A percentile compares a stretch with the other conserved stretches of the same genome.
Evolutionary conservation across 2,113 vertebrate species (phyloP).

Genomic region (Todiramphus chloris): DNA sequence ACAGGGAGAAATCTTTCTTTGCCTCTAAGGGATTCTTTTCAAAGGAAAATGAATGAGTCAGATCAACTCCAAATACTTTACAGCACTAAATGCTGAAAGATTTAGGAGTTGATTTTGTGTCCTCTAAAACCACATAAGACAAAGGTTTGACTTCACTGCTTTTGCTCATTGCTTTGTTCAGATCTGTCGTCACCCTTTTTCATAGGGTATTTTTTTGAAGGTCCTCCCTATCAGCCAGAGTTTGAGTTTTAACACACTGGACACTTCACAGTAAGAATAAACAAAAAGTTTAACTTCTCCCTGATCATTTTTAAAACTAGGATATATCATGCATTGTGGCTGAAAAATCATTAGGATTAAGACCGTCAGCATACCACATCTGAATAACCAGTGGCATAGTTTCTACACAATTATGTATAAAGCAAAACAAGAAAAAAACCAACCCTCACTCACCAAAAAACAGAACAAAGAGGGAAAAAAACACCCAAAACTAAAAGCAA

Average conservation of each 20-base stretch:
- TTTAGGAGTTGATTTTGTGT: not conserved
- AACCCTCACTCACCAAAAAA: not conserved
- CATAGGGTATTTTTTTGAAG: not conserved
- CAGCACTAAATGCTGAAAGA: not conserved
- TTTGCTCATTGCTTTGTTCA: not conserved
- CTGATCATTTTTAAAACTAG: not conserved
- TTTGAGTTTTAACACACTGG: not conserved
- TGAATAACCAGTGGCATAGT: not conserved
- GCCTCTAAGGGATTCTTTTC: not conserved
- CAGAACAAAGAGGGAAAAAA: not conserved
- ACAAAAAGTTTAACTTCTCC: not conserved
- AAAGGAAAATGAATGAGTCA: not conserved
- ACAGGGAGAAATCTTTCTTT: not conserved
- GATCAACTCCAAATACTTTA: not conserved
- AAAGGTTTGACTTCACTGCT: not conserved
- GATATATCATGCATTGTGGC: not conserved
- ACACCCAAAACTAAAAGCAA: not conserved
- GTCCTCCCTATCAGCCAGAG: not conserved
- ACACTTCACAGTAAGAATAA: not conserved
- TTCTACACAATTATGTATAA: not conserved
- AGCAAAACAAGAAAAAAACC: not conserved
- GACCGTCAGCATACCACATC: not conserved
- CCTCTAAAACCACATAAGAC: not conserved
- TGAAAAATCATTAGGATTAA: slow-evolving; percentile 9
- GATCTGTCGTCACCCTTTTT: not conserved